A percentile compares a stretch with the other conserved stretches of the same genome.
Conservation (phyloP, 1,140 invertebrate species). For the Tyrophagus putrescentiae region DNA sequence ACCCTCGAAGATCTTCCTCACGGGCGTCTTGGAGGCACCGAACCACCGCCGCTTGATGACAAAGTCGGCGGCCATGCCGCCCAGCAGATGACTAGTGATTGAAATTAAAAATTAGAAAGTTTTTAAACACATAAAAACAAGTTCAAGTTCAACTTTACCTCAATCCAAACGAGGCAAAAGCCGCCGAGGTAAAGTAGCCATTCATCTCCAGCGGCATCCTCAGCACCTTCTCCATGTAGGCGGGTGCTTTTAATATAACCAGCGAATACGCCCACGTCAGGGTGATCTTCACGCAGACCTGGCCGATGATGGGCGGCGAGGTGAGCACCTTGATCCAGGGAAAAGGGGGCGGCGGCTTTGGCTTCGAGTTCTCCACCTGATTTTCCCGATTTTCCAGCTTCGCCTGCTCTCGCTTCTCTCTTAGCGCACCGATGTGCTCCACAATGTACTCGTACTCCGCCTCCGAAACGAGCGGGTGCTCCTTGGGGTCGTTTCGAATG, state of each 20-base stretch:
- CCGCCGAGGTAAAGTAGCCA: constrained; percentile 21
- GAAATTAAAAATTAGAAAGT: background rate
- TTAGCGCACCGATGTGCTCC: constrained; percentile 27
- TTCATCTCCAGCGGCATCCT: constrained; percentile 14
- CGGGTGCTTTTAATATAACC: constrained; percentile 68
- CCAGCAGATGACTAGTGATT: constrained; percentile 4
- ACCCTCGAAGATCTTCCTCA: constrained; percentile 14
- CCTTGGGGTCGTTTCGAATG: constrained; percentile 63
- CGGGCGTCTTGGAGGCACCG: background rate
- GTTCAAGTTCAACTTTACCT: background rate
- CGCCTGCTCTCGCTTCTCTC: background rate
- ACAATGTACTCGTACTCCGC: constrained; percentile 70
- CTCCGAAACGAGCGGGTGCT: constrained; percentile 65
- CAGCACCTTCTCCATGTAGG: constrained; percentile 41
- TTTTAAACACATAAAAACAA: background rate
- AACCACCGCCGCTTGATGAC: background rate
- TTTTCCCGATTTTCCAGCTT: background rate
- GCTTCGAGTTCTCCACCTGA: background rate
- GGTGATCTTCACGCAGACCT: constrained; percentile 68
- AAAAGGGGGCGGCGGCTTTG: background rate
- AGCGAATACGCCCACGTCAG: constrained; percentile 90
- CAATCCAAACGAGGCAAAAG: constrained; percentile 12
- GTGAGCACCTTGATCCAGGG: constrained; percentile 65
- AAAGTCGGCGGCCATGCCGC: background rate
- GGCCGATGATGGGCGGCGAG: constrained; percentile 74